phyloP scores from a whole-genome alignment of 2,888 invertebrate species.

The Adelphocoris suturalis region DNA sequence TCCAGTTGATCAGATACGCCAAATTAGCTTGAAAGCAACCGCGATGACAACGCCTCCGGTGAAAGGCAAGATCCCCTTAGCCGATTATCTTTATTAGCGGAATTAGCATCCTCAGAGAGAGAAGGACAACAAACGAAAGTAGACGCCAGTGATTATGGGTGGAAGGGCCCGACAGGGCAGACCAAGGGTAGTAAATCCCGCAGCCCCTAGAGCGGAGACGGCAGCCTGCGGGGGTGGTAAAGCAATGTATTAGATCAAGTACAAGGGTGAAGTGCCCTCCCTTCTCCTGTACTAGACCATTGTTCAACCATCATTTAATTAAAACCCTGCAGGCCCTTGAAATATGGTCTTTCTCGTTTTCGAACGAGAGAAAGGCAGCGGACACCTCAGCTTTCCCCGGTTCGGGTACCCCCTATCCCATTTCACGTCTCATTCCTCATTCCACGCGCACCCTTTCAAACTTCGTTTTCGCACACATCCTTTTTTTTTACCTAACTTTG shows the following conservation, averaged over 20 bases:
- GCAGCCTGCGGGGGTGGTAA: not conserved
- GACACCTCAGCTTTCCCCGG: slow-evolving; percentile 61
- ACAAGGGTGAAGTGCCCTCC: slow-evolving; percentile 71
- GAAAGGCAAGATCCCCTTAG: slow-evolving; percentile 1
- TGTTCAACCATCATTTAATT: slow-evolving; percentile 72
- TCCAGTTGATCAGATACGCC: too few relatives aligned
- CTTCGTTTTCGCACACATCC: slow-evolving; percentile 21
- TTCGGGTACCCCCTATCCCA: not conserved
- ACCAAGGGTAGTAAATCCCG: slow-evolving; percentile 55
- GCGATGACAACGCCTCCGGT: too few relatives aligned
- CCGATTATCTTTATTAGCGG: slow-evolving; percentile 58
- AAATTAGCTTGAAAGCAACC: too few relatives aligned
- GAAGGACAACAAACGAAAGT: slow-evolving; percentile 59
- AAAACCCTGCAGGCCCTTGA: slow-evolving; percentile 69
- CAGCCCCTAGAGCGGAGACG: slow-evolving; percentile 24
- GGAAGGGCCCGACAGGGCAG: slow-evolving; percentile 51
- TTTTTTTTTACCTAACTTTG: slow-evolving; percentile 7
- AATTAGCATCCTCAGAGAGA: slow-evolving; percentile 42
- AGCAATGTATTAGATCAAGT: slow-evolving; percentile 71
- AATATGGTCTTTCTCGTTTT: slow-evolving; percentile 68
- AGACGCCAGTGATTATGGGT: slow-evolving; percentile 65
- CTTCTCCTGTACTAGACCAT: slow-evolving; percentile 72
- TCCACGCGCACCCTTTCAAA: slow-evolving; percentile 25
- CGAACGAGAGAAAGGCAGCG: slow-evolving; percentile 58
- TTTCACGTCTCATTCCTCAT: not conserved